Conservation (phyloP, 2,797 vertebrate species). For the Aeoliscus strigatus region DNA sequence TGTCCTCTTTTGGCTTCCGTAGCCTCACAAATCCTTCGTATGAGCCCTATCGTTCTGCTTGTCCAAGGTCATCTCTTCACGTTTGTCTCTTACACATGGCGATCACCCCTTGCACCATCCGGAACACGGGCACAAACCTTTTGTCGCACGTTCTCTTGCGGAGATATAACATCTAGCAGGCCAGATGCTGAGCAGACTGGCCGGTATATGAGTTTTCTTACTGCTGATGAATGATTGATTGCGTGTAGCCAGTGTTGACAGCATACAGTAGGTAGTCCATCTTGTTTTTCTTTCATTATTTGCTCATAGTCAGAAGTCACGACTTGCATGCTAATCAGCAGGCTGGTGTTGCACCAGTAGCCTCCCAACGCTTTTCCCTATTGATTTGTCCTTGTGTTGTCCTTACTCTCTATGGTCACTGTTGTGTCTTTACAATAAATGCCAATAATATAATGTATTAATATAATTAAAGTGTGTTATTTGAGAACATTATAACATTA, state of each 20-base stretch:
- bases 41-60: too few species aligned
- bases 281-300: slow-evolving; percentile 56
- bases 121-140: slow-evolving; percentile 3
- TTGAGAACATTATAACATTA: too few species aligned
- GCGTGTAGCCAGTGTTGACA: slow-evolving; percentile 46
- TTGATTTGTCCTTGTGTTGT: slow-evolving; percentile 35
- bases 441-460: too few species aligned
- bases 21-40: too few species aligned
- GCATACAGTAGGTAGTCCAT: slow-evolving; percentile 53
- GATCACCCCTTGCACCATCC: not conserved
- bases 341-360: slow-evolving; percentile 24
- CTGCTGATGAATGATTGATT: slow-evolving; percentile 56
- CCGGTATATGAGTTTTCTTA: slow-evolving; percentile 19
- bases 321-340: slow-evolving; percentile 50
- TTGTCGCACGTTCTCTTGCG: slow-evolving; percentile 6
- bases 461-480: too few species aligned
- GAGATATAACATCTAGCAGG: slow-evolving; percentile 12
- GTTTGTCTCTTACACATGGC: slow-evolving; percentile 9
- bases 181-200: slow-evolving; percentile 12
- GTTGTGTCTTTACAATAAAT: not conserved
- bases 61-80: too few species aligned
- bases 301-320: slow-evolving; percentile 37
- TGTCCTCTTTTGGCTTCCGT: too few species aligned
- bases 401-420: slow-evolving; percentile 1
- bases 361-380: slow-evolving; percentile 8